A percentile compares a stretch with the other conserved stretches of the same genome.
These are phyloP conservation scores for Drosophila quinaria DNA, from an alignment of 2,888 invertebrate genomes.

Conservation along the genomic window DNA sequence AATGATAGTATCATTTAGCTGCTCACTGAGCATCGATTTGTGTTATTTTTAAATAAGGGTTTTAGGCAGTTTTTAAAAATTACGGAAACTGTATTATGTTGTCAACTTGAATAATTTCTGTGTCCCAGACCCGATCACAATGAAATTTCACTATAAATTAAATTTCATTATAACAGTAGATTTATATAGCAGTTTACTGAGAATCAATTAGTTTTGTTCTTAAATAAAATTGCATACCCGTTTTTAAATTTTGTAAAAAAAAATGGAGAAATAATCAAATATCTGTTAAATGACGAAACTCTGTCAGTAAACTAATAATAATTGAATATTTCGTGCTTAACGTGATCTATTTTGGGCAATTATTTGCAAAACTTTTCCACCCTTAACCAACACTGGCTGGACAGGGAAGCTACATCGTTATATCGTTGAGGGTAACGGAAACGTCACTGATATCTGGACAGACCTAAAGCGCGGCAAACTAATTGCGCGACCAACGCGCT, in stretches of 20 bases:
- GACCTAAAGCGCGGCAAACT: constrained; percentile 28
- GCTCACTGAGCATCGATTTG: neutral
- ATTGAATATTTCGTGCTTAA: neutral
- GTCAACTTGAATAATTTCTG: neutral
- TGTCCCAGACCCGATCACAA: neutral
- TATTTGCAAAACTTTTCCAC: neutral
- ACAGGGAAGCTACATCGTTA: neutral
- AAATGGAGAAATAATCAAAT: neutral
- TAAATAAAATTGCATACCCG: neutral
- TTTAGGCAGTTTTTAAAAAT: neutral
- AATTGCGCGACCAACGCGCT: constrained; percentile 70
- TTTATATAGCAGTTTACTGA: neutral
- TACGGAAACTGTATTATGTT: neutral
- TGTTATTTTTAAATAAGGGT: neutral
- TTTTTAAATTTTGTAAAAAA: neutral
- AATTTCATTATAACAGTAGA: accelerated
- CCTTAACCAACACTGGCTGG: constrained; percentile 19
- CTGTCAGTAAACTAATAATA: neutral
- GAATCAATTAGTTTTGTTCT: neutral
- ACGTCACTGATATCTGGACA: constrained; percentile 35
- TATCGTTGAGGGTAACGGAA: constrained; percentile 28
- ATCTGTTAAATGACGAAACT: neutral
- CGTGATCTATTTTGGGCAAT: neutral
- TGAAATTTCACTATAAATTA: neutral
- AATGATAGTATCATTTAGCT: neutral